Conservation (phyloP, 2,888 invertebrate species). For the Pandemis corylana region DNA sequence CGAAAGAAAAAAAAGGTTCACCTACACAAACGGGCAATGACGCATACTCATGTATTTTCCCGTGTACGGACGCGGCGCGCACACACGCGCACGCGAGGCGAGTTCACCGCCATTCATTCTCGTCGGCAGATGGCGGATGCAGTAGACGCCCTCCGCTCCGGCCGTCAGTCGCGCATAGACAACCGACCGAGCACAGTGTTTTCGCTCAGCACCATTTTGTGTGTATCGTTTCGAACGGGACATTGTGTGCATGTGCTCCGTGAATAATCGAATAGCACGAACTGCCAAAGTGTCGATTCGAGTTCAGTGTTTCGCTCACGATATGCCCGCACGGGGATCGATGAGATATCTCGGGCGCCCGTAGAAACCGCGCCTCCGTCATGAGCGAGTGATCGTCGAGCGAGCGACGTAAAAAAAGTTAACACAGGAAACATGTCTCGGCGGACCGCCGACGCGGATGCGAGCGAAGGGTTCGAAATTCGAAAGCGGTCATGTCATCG, state of each 20-base stretch:
- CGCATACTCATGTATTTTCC: conserved; percentile 57
- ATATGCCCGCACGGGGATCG: conserved; percentile 79
- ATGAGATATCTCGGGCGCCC: conserved; percentile 81
- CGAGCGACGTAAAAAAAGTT: conserved; percentile 74
- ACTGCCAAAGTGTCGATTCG: conserved; percentile 62
- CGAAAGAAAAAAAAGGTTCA: conserved; percentile 73
- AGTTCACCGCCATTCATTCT: conserved; percentile 82
- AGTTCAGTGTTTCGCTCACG: conserved; percentile 76
- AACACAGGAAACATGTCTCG: conserved; percentile 85
- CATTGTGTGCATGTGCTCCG: conserved; percentile 83
- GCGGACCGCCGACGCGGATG: conserved; percentile 83
- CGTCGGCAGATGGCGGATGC: conserved; percentile 85
- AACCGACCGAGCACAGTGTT: conserved; percentile 77
- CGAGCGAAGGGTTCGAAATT: conserved; percentile 85
- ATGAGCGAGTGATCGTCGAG: conserved; percentile 84
- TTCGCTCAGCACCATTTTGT: conserved; percentile 82
- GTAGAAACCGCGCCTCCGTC: conserved; percentile 84
- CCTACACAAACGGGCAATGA: conserved; percentile 59
- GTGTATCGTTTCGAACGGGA: conserved; percentile 82
- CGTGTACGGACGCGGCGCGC: conserved; percentile 60
- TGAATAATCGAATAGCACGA: conserved; percentile 75
- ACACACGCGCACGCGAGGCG: conserved; percentile 67
- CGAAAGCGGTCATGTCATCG: conserved; percentile 85
- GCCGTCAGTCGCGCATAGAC: conserved; percentile 83
- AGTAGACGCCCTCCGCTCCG: conserved; percentile 73